Evolutionary conservation across 2,888 invertebrate species (phyloP).

Genomic region (Choreutis nemorana): DNA sequence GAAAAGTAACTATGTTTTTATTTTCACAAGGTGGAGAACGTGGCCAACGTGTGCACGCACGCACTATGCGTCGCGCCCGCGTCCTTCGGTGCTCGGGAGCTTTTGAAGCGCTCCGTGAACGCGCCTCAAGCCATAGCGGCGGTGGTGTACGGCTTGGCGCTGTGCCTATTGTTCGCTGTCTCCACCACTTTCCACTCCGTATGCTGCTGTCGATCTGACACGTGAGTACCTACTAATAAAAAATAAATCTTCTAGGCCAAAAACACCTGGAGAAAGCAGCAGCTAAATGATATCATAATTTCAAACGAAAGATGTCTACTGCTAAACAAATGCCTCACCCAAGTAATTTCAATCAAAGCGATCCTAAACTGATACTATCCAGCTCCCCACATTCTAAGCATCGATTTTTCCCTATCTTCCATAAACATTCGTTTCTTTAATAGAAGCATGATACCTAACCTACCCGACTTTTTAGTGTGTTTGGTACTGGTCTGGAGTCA

Average conservation of each 20-base stretch:
- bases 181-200: constrained; percentile 92
- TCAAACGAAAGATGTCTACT: neutral
- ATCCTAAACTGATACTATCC: too few species aligned
- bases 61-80: constrained; percentile 90
- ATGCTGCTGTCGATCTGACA: constrained; percentile 72
- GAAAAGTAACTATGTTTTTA: constrained; percentile 79
- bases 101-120: constrained; percentile 77
- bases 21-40: constrained; percentile 75
- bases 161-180: constrained; percentile 84
- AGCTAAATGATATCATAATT: neutral
- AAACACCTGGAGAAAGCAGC: too few species aligned
- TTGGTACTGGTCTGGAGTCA: too few species aligned
- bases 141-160: constrained; percentile 84
- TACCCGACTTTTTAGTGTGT: too few species aligned
- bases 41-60: constrained; percentile 92
- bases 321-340: too few species aligned
- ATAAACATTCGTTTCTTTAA: too few species aligned
- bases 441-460: too few species aligned
- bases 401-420: too few species aligned
- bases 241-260: too few species aligned
- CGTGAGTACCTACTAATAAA: constrained; percentile 31
- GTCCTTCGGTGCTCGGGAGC: constrained; percentile 76
- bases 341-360: too few species aligned
- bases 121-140: constrained; percentile 82
- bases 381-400: too few species aligned